Percentiles rank a stretch among this genome's conserved stretches.
Conservation (phyloP, 2,113 vertebrate species). For the Chionomys nivalis region DNA sequence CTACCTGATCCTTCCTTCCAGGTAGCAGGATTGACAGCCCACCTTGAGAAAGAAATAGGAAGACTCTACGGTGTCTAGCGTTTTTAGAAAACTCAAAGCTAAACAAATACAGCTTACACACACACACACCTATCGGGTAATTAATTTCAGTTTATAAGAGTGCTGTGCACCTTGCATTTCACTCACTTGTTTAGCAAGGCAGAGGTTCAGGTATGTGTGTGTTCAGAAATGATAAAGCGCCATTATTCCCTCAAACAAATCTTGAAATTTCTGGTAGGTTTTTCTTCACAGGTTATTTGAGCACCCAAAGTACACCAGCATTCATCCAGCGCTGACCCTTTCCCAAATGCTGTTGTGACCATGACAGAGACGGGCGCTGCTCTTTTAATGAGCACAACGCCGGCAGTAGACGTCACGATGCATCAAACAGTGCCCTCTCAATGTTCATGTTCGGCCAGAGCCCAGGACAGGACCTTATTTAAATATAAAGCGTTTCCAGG, state of each 20-base stretch:
- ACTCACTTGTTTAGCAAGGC: background rate
- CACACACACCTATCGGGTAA: background rate
- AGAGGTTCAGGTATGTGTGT: background rate
- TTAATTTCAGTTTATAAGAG: background rate
- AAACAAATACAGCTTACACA: background rate
- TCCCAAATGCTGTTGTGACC: background rate
- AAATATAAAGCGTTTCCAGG: background rate
- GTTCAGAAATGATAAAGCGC: background rate
- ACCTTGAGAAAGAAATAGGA: background rate
- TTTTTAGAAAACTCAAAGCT: slow-evolving; percentile 7
- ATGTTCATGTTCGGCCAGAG: background rate
- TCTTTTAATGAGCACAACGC: background rate
- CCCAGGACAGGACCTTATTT: background rate
- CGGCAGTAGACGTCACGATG: fast-evolving
- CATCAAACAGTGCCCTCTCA: background rate
- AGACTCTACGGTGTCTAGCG: background rate
- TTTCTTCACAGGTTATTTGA: background rate
- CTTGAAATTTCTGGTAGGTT: background rate
- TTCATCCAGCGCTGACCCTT: background rate
- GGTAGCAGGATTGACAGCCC: background rate
- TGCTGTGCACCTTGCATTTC: background rate
- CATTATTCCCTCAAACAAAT: background rate
- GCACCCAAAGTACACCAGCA: background rate
- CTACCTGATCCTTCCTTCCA: background rate
- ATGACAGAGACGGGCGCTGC: background rate